These are phyloP conservation scores for Atta texana DNA, from an alignment of 1,140 invertebrate species.

Conservation along the genomic window DNA sequence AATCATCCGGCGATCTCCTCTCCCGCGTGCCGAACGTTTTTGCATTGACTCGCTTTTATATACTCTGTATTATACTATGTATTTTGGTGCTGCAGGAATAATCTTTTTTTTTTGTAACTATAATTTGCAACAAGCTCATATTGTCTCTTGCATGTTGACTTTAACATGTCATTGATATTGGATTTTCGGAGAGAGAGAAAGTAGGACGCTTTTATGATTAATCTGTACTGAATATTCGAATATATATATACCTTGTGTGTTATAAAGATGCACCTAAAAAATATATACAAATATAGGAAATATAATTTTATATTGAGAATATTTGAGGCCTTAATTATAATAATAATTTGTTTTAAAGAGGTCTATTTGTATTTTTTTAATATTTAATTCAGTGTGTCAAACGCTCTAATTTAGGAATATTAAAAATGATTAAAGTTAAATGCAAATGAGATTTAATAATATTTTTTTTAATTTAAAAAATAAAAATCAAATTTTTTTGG, in stretches of 20 bases:
- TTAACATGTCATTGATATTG: conserved; percentile 46
- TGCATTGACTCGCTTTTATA: conserved; percentile 32
- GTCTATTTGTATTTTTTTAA: not conserved
- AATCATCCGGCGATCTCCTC: conserved; percentile 44
- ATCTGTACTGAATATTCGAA: not conserved
- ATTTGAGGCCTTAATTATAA: not conserved
- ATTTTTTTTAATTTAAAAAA: not conserved
- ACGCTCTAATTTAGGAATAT: not conserved
- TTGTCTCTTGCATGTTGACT: conserved; percentile 1
- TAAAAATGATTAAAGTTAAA: not conserved
- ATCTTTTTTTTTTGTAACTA: conserved; percentile 31
- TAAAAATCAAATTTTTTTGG: not conserved
- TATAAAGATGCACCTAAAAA: not conserved
- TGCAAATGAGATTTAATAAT: not conserved
- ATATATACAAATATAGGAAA: not conserved
- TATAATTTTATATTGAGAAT: not conserved
- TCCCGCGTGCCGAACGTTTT: conserved; percentile 56
- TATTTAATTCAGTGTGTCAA: not conserved
- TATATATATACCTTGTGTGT: not conserved
- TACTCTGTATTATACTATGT: conserved; percentile 29
- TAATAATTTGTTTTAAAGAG: not conserved
- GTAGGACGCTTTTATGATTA: not conserved
- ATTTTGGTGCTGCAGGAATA: conserved; percentile 23
- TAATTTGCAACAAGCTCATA: conserved; percentile 42
- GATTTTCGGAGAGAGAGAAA: conserved; percentile 26